These are phyloP conservation scores for Cryptus viduatorius DNA, from an alignment of 2,888 invertebrate genomes.

Conservation along the genomic window DNA sequence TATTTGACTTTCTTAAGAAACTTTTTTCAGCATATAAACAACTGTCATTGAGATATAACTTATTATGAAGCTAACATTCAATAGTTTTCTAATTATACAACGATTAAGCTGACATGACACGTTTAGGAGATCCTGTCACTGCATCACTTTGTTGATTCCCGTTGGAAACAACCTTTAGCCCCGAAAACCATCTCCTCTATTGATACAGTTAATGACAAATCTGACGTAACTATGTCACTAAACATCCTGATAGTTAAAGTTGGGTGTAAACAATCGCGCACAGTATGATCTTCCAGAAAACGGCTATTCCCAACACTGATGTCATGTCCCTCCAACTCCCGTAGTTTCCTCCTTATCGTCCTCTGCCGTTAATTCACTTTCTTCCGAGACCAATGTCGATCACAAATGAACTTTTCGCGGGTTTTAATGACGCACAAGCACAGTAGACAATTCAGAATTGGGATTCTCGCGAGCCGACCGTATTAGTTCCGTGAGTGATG, in stretches of 20 bases:
- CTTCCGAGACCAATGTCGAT: neutral
- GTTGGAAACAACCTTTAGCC: neutral
- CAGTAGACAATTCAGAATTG: neutral
- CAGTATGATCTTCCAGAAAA: neutral
- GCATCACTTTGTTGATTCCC: slow-evolving; percentile 27
- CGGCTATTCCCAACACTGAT: slow-evolving; percentile 30
- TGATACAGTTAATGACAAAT: neutral
- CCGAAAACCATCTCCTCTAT: neutral
- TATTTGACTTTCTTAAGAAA: neutral
- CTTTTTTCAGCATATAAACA: neutral
- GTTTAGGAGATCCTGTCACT: slow-evolving; percentile 9
- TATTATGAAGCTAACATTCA: neutral
- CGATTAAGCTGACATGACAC: slow-evolving; percentile 9
- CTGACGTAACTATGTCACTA: slow-evolving; percentile 37
- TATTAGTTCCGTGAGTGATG: slow-evolving; percentile 59
- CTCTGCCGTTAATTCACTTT: slow-evolving; percentile 23
- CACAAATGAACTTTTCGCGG: slow-evolving; percentile 4
- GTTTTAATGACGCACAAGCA: slow-evolving; percentile 11
- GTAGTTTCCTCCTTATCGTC: slow-evolving; percentile 26
- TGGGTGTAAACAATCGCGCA: neutral
- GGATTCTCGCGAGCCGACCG: slow-evolving; percentile 26
- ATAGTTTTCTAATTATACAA: neutral
- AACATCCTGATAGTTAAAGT: slow-evolving; percentile 13
- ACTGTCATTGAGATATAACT: slow-evolving; percentile 4
- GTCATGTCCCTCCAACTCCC: slow-evolving; percentile 28